Conservation (phyloP, 2,113 vertebrate genomes). For the Buteo buteo region DNA sequence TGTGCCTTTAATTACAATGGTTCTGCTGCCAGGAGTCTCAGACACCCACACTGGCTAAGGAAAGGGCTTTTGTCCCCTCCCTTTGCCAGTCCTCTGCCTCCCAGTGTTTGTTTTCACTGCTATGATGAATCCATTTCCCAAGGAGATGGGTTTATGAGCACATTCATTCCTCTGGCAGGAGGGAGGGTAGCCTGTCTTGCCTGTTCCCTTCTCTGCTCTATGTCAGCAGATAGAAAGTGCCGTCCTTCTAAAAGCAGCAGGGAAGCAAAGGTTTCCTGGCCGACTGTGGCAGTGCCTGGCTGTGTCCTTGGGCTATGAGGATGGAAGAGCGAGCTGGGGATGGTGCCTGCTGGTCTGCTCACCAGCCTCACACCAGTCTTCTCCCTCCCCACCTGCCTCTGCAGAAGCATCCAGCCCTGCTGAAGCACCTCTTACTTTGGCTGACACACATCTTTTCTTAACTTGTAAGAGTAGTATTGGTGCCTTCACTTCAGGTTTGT, state of each 20-base stretch:
- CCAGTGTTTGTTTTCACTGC: not conserved
- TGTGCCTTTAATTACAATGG: not conserved
- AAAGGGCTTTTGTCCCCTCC: not conserved
- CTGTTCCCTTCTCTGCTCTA: not conserved
- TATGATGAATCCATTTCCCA: not conserved
- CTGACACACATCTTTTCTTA: not conserved
- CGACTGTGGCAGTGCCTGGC: accelerated
- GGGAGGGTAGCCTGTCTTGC: not conserved
- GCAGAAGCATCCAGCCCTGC: not conserved
- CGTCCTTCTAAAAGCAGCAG: not conserved
- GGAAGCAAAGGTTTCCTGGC: not conserved
- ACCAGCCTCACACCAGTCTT: not conserved
- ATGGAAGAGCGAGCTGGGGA: accelerated
- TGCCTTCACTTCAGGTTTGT: not conserved
- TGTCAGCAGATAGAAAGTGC: not conserved
- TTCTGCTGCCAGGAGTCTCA: not conserved
- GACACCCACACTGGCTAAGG: not conserved
- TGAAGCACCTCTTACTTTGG: not conserved
- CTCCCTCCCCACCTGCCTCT: not conserved
- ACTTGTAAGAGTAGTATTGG: not conserved
- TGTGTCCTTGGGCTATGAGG: not conserved
- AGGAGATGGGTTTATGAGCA: not conserved
- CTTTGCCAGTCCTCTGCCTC: not conserved
- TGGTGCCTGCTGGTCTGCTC: not conserved
- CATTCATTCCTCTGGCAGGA: not conserved